Base-by-base conservation (phyloP, 2,888 invertebrate species). In the Thecophora atra region DNA sequence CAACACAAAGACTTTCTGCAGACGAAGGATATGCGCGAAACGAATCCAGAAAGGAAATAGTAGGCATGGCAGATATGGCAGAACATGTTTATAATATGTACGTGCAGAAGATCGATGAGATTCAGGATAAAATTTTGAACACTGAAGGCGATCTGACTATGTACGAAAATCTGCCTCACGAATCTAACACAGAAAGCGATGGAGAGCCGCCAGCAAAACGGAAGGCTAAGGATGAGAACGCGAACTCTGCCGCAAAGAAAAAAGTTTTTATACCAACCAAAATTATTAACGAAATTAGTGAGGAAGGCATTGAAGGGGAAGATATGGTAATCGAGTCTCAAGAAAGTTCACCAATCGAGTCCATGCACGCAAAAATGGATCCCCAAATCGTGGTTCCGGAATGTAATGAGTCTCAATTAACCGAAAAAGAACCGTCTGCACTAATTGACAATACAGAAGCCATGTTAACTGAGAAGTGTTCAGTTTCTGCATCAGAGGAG, bases 51-150 rank as follows among this genome's bases (percentile, higher is more conserved):
- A 81, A 83, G 3, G 76, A 76, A 4, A 77, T 88, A 85, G 75
- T 77, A 11, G 80, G 80, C 86, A 98, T 99, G 95, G 91, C 95
- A 1, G 94, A 97, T 82, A 97, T 98, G 94, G 96, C 97, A 0
- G 92, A 95, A 82, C 97, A 95, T 87, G 98, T 99, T 0, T 97
- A 95, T 86, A 93, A 97, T 81, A 92, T 96, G 87, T 99, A 99
- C 85, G 90, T 94, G 82, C 89, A 91, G 68, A 91, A 92, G 81
- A 91, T 95, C 69, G 90, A 91, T 72, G 88, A 88, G 54, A 85
- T 92, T 78, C 91, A 91, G 76, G 83, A 80, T 66, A 76, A 77
- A 5, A 64, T 64, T 26, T 68, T 83, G 7, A 83, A 82, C 13
- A 68, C 73, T 0, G 78, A 80, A 37, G 79, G 76, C 13, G 84